A percentile compares a stretch with the other conserved stretches of the same genome.
Conservation (phyloP, 2,113 vertebrate genomes). For the Seriola dumerili region DNA sequence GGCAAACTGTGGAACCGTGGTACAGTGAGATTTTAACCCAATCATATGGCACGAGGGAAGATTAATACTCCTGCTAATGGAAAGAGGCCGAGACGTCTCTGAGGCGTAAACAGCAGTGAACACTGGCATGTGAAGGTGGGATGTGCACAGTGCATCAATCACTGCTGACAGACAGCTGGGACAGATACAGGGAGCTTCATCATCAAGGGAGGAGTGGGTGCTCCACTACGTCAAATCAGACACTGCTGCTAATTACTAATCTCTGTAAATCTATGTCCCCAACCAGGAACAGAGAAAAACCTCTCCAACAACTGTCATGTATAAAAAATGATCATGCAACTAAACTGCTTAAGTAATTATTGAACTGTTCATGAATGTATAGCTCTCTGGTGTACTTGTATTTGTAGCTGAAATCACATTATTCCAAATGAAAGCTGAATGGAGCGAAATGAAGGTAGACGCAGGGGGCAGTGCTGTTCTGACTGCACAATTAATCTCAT, state of each 20-base stretch:
- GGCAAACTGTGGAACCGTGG: conserved; percentile 2
- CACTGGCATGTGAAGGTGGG: conserved; percentile 49
- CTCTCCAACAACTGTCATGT: not conserved
- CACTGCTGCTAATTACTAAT: conserved; percentile 56
- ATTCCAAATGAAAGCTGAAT: conserved; percentile 1
- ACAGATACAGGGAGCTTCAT: conserved; percentile 64
- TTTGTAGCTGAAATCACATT: not conserved
- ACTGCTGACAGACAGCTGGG: conserved; percentile 79
- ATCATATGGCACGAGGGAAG: conserved; percentile 60
- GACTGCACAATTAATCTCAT: not conserved
- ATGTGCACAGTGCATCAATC: conserved; percentile 80
- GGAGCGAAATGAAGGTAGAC: not conserved
- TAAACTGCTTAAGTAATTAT: not conserved
- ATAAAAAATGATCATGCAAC: not conserved
- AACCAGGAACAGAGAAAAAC: conserved; percentile 25
- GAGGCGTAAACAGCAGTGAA: conserved; percentile 49
- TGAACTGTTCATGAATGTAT: not conserved
- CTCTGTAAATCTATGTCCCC: conserved; percentile 17
- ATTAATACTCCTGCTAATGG: conserved; percentile 78
- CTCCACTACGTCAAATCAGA: conserved; percentile 47
- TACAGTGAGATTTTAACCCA: conserved; percentile 54
- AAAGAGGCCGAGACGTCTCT: conserved; percentile 55
- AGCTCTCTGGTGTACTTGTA: not conserved
- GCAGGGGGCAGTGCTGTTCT: not conserved
- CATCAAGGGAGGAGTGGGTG: conserved; percentile 56